Evolutionary conservation across 2,888 invertebrate species (phyloP).

Genomic region (Leistus spinibarbis): DNA sequence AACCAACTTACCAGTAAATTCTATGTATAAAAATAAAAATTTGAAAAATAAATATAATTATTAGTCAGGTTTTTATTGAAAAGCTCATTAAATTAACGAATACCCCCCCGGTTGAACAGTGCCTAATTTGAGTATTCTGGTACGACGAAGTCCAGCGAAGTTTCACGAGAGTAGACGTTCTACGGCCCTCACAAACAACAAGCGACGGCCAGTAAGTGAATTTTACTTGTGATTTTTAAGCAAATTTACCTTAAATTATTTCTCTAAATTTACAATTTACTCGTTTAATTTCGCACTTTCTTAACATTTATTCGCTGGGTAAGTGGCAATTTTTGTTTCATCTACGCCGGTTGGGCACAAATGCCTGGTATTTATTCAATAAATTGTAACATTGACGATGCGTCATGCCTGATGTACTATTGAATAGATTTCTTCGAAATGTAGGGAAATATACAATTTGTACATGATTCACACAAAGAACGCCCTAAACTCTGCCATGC

Average conservation of each 20-base stretch:
- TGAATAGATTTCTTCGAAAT: slow-evolving; percentile 19
- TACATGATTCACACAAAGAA: neutral
- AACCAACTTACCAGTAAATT: neutral
- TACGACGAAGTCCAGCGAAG: slow-evolving; percentile 28
- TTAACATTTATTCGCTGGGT: slow-evolving; percentile 29
- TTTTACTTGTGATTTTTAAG: slow-evolving; percentile 49
- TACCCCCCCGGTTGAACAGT: neutral
- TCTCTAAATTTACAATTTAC: slow-evolving; percentile 19
- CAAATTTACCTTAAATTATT: slow-evolving; percentile 23
- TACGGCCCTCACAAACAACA: slow-evolving; percentile 59
- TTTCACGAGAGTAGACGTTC: slow-evolving; percentile 37
- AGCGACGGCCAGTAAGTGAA: slow-evolving; percentile 61
- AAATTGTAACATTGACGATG: slow-evolving; percentile 37
- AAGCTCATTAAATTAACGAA: neutral
- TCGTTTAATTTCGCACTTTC: slow-evolving; percentile 28
- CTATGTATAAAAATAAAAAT: slow-evolving; percentile 24
- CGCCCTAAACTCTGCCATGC: neutral
- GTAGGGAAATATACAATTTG: neutral
- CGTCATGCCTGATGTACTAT: slow-evolving; percentile 40
- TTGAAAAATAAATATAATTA: slow-evolving; percentile 16
- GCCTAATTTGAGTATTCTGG: slow-evolving; percentile 23
- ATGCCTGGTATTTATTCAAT: slow-evolving; percentile 35
- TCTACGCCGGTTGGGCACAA: slow-evolving; percentile 11
- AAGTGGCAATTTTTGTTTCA: slow-evolving; percentile 29
- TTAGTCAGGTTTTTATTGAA: neutral